Conservation (phyloP, 2,113 vertebrate genomes). For the Tachycineta bicolor region DNA sequence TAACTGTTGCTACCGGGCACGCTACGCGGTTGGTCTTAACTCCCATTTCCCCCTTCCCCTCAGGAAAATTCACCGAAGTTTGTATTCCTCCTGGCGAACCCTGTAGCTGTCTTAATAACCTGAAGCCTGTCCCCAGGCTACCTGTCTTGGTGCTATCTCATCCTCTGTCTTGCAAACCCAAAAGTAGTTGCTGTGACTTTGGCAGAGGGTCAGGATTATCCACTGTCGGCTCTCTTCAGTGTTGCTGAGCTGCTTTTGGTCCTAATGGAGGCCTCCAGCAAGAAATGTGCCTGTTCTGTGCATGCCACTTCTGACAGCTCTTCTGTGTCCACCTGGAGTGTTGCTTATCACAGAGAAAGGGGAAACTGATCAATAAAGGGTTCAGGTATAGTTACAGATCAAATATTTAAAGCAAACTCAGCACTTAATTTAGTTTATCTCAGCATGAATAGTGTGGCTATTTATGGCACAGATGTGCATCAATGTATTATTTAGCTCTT, state of each 20-base stretch:
- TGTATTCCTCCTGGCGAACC: conserved; percentile 59
- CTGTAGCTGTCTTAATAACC: conserved; percentile 67
- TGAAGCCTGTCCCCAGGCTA: conserved; percentile 73
- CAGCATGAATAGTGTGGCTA: neutral
- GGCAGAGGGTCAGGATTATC: conserved; percentile 28
- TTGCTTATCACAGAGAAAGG: neutral
- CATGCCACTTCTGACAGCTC: neutral
- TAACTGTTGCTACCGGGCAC: conserved; percentile 56
- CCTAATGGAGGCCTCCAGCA: neutral
- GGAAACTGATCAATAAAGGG: neutral
- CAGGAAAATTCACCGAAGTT: conserved; percentile 57
- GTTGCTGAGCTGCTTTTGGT: conserved; percentile 2
- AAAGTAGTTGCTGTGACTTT: conserved; percentile 42
- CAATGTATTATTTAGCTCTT: neutral
- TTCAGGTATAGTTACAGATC: neutral
- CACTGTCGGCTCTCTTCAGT: neutral
- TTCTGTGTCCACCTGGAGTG: neutral
- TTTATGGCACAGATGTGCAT: neutral
- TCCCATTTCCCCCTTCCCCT: conserved; percentile 31
- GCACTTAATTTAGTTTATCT: neutral
- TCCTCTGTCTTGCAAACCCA: conserved; percentile 30
- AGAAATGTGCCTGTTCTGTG: neutral
- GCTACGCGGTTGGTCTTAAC: conserved; percentile 56
- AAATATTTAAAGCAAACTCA: neutral
- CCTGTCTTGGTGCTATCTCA: conserved; percentile 55